phyloP scores from a whole-genome alignment of 2,888 invertebrate species.

The Cordylochernes scorpioides region DNA sequence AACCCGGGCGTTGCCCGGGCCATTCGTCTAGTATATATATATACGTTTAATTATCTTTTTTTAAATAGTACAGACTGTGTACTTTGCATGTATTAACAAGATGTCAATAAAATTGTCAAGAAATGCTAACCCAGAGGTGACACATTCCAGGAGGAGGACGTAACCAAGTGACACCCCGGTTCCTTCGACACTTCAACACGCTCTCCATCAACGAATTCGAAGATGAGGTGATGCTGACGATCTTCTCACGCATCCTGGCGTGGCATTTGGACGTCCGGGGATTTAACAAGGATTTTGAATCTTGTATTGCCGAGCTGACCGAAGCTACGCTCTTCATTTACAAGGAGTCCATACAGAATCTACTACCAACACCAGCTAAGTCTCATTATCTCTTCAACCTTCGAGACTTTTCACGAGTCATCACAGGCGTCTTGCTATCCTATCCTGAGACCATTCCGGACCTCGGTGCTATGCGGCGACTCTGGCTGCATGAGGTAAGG shows the following conservation, averaged over 20 bases:
- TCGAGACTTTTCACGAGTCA: slow-evolving; percentile 24
- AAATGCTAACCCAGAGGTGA: too few relatives aligned
- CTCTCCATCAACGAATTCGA: slow-evolving; percentile 41
- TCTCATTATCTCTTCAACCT: slow-evolving; percentile 26
- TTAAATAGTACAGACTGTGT: too few relatives aligned
- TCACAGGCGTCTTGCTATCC: slow-evolving; percentile 60
- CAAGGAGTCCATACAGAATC: slow-evolving; percentile 35
- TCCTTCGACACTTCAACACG: slow-evolving; percentile 58
- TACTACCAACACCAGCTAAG: slow-evolving; percentile 25
- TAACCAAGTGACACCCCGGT: slow-evolving; percentile 54
- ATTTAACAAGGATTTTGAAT: slow-evolving; percentile 77
- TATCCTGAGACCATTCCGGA: slow-evolving; percentile 75
- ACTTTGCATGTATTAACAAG: too few relatives aligned
- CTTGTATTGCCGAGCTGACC: slow-evolving; percentile 66
- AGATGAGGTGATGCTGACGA: slow-evolving; percentile 49
- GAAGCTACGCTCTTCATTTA: slow-evolving; percentile 59
- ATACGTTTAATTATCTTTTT: too few relatives aligned
- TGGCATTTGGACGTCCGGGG: slow-evolving; percentile 74
- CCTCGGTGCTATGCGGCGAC: slow-evolving; percentile 50
- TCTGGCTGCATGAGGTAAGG: slow-evolving; percentile 68
- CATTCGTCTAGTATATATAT: too few relatives aligned
- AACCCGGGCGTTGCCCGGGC: too few relatives aligned
- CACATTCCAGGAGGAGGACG: slow-evolving; percentile 41
- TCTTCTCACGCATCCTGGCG: slow-evolving; percentile 63
- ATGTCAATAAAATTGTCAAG: too few relatives aligned